A percentile compares a stretch with the other conserved stretches of the same genome.
phyloP scores from a whole-genome alignment of 2,888 invertebrate species.

The Agriopis marginaria region DNA sequence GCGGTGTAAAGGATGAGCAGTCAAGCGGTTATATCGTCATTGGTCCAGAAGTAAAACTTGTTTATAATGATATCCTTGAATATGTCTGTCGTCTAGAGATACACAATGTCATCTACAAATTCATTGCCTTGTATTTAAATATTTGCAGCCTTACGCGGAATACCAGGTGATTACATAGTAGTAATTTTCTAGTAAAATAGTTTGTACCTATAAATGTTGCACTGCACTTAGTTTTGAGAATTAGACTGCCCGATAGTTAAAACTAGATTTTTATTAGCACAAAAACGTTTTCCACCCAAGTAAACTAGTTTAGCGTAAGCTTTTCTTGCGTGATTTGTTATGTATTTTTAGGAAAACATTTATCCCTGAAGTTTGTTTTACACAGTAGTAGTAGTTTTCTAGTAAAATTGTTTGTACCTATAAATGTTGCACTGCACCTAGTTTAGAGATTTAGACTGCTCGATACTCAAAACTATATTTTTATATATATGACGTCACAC shows the following conservation, averaged over 20 bases:
- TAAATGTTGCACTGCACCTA: conserved; percentile 1
- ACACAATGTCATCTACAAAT: background rate
- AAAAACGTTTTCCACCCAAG: too few relatives aligned
- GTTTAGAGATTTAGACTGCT: too few relatives aligned
- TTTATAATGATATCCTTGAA: too few relatives aligned
- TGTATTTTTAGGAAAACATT: too few relatives aligned
- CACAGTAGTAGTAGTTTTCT: background rate
- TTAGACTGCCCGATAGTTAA: background rate
- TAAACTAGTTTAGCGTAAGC: too few relatives aligned
- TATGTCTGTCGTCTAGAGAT: background rate
- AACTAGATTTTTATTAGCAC: background rate
- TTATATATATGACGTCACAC: too few relatives aligned
- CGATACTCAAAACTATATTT: background rate
- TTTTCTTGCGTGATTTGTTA: too few relatives aligned
- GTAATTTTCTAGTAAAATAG: conserved; percentile 9
- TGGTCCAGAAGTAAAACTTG: too few relatives aligned
- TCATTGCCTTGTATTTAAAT: conserved; percentile 29
- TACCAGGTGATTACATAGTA: conserved; percentile 78
- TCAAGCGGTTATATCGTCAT: too few relatives aligned
- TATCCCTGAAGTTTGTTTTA: too few relatives aligned
- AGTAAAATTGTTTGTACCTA: conserved; percentile 10
- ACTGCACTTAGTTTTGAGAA: background rate
- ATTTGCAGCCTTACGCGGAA: conserved; percentile 80
- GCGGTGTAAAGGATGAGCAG: too few relatives aligned
- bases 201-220: conserved; percentile 8